Evolutionary conservation across 2,113 vertebrate species (phyloP), one percentile per base, ranked within the genome.

Genomic region (Cygnus buccinator): DNA sequence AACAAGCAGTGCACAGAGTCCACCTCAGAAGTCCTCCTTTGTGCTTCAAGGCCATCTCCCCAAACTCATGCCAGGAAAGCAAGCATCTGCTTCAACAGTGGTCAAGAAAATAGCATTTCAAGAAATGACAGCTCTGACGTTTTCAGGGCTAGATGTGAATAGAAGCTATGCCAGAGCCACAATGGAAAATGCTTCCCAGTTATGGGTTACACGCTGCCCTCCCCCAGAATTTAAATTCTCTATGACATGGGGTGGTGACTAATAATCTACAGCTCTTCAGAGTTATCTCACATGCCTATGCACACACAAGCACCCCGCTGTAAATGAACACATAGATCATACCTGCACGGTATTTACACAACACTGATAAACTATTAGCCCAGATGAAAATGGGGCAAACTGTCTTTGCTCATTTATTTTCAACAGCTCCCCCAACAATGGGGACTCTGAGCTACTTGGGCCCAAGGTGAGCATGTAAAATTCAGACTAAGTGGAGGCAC

Each of bases 181-280:
- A 37, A 73, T 23, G 19, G 37, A 75, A 72, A 50, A 41, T 1
- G 9, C 4, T 77, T 16, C n/a, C 12, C 9, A n/a, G 33, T 44
- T 35, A 35, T 17, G 25, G 33, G 16, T 39, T 68, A 29, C 3
- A 1, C 17, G 18, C 44, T 91, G 11, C 41, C 31, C 29, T 72
- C 3, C 2, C 57, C 29, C 52, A 58, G 59, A 89, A 76, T 61
- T 54, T 31, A 41, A 5, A 7, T 35, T 79, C 71, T 66, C 41
- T 28, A 35, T n/a, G 29, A 29, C 0, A 0, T 6, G 8, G 58
- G 8, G 22, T 25, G 31, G 31, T 76, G 28, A 84, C 31, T 43
- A 81, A 41, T 26, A 76, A 77, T 16, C 55, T 61, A 31, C 4
- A 0, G 5, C 11, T 57, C 22, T 52, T 57, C 35, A 59, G 9